Percentiles rank a stretch among this genome's conserved stretches.
Evolutionary conservation across 2,797 vertebrate genomes (phyloP).

Genomic region (Lacerta viridis): DNA sequence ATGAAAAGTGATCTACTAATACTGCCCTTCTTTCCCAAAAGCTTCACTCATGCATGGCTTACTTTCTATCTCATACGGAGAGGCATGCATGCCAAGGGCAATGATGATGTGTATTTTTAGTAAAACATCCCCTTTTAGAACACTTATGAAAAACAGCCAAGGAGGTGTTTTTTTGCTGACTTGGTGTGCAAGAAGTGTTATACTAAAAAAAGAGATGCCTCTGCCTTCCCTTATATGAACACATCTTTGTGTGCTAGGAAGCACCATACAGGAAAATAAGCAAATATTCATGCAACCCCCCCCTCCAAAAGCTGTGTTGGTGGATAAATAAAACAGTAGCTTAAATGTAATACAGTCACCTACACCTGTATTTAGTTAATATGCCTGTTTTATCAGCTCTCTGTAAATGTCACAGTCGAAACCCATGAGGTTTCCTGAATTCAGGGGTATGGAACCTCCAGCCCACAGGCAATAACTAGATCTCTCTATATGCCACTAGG

Average conservation of each 20-base stretch:
- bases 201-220: neutral
- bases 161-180: neutral
- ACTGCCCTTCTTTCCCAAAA: neutral
- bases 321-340: neutral
- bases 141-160: neutral
- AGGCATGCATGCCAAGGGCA: neutral
- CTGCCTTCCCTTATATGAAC: neutral
- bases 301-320: neutral
- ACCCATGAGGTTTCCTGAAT: neutral
- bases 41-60: neutral
- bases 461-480: too few species aligned
- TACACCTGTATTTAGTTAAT: neutral
- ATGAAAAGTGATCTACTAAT: neutral
- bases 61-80: neutral
- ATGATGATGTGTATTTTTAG: neutral
- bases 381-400: neutral
- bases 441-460: too few species aligned
- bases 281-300: neutral
- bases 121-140: conserved; percentile 1
- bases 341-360: conserved; percentile 3
- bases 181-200: neutral
- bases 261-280: neutral
- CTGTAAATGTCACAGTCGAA: neutral
- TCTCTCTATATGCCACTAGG: too few species aligned
- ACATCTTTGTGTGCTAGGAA: neutral